Evolutionary conservation across 2,888 invertebrate species (phyloP).

Genomic region (Yponomeuta malinellus): DNA sequence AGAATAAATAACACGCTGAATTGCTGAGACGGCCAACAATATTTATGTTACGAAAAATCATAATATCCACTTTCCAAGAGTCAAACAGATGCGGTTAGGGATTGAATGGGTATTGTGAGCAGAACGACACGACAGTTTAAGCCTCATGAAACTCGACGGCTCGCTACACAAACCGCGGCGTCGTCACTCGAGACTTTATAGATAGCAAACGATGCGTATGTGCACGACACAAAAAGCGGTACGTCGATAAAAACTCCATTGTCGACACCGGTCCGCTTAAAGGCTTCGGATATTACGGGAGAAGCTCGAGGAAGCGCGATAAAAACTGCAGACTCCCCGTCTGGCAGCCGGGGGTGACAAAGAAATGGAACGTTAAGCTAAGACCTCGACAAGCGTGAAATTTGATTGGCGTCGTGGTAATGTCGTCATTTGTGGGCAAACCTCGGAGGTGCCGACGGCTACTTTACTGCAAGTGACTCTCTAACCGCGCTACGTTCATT

Average conservation of each 20-base stretch:
- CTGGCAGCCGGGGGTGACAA: constrained; percentile 39
- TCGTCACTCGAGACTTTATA: constrained; percentile 47
- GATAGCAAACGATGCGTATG: constrained; percentile 55
- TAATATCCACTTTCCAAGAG: constrained; percentile 12
- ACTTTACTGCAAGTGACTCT: not conserved
- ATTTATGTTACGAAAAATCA: not conserved
- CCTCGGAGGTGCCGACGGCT: not conserved
- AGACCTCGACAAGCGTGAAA: constrained; percentile 48
- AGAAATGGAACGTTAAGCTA: constrained; percentile 43
- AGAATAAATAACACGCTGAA: not conserved
- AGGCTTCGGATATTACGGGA: constrained; percentile 51
- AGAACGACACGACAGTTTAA: constrained; percentile 25
- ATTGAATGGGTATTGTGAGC: constrained; percentile 31
- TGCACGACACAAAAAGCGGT: constrained; percentile 49
- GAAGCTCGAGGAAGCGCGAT: constrained; percentile 52
- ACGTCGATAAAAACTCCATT: constrained; percentile 63
- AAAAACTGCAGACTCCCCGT: constrained; percentile 52
- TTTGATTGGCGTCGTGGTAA: constrained; percentile 48
- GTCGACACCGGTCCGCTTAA: constrained; percentile 46
- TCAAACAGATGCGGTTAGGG: constrained; percentile 22
- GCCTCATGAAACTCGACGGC: constrained; percentile 39
- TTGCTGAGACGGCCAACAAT: not conserved
- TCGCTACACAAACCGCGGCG: constrained; percentile 37
- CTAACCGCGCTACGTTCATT: too few relatives aligned
- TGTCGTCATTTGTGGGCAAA: constrained; percentile 24